A percentile compares a stretch with the other conserved stretches of the same genome.
Conservation (phyloP, 2,888 invertebrate species). For the Eudemis profundana region DNA sequence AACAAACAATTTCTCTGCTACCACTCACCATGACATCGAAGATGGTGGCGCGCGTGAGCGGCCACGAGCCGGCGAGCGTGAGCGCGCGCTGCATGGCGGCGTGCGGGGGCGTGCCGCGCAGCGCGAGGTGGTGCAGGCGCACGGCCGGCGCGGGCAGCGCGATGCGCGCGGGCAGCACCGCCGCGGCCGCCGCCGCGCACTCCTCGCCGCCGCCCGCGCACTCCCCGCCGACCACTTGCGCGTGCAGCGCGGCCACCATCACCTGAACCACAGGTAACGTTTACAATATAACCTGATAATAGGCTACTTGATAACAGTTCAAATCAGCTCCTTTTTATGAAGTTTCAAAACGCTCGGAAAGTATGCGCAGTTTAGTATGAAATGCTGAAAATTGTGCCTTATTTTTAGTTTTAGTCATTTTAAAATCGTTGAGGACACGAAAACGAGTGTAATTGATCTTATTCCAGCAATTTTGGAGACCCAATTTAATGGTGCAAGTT, state of each 20-base stretch:
- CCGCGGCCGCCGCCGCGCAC: constrained; percentile 90
- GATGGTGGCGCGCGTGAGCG: constrained; percentile 95
- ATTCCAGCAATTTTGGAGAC: too few relatives aligned
- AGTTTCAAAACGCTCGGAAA: too few relatives aligned
- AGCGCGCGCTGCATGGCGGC: constrained; percentile 97
- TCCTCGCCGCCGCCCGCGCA: constrained; percentile 88
- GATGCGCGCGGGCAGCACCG: constrained; percentile 91
- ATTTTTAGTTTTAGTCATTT: too few relatives aligned
- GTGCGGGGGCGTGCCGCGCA: constrained; percentile 93
- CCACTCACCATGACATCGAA: constrained; percentile 95
- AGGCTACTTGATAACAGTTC: too few relatives aligned
- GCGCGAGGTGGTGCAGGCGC: constrained; percentile 95
- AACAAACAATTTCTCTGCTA: too few relatives aligned
- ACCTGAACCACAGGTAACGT: constrained; percentile 86
- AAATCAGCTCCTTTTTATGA: too few relatives aligned
- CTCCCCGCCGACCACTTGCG: constrained; percentile 96
- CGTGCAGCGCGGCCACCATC: constrained; percentile 97
- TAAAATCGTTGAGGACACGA: too few relatives aligned
- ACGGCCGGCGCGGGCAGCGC: constrained; percentile 94
- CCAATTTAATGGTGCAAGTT: too few relatives aligned
- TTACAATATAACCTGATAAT: too few relatives aligned
- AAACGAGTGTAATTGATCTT: too few relatives aligned
- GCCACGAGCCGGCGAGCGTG: constrained; percentile 97
- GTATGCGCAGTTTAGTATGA: too few relatives aligned
- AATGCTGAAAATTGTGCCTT: too few relatives aligned